Evolutionary conservation across 2,113 vertebrate genomes (phyloP).

Genomic region (Buteo buteo): DNA sequence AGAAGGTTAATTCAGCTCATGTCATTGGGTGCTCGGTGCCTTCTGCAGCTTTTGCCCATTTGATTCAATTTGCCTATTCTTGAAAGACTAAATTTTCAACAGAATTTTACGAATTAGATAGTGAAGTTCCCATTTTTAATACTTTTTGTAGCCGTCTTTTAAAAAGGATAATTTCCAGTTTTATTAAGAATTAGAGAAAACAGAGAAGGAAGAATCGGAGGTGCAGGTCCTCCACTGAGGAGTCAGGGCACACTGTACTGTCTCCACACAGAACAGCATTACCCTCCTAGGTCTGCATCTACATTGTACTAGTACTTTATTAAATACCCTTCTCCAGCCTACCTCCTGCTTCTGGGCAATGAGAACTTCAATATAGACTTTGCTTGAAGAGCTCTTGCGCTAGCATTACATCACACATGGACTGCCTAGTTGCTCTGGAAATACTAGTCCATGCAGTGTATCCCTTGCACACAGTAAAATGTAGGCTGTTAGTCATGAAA

Average conservation of each 20-base stretch:
- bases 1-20: neutral
- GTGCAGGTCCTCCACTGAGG: neutral
- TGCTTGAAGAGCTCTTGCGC: neutral
- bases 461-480: neutral
- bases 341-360: neutral
- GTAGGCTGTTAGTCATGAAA: neutral
- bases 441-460: neutral
- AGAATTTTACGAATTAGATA: neutral
- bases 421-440: neutral
- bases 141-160: neutral
- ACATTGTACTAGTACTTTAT: neutral
- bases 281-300: neutral
- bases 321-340: neutral
- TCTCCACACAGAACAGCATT: neutral
- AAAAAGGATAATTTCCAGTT: neutral
- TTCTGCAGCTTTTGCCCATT: neutral
- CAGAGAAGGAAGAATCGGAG: neutral
- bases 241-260: neutral
- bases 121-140: neutral
- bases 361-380: neutral
- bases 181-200: neutral
- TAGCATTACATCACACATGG: neutral
- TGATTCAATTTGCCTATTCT: neutral
- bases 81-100: neutral
- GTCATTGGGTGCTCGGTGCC: neutral